Evolutionary conservation across 2,888 invertebrate species (phyloP).

Genomic region (Apodemia mormo): DNA sequence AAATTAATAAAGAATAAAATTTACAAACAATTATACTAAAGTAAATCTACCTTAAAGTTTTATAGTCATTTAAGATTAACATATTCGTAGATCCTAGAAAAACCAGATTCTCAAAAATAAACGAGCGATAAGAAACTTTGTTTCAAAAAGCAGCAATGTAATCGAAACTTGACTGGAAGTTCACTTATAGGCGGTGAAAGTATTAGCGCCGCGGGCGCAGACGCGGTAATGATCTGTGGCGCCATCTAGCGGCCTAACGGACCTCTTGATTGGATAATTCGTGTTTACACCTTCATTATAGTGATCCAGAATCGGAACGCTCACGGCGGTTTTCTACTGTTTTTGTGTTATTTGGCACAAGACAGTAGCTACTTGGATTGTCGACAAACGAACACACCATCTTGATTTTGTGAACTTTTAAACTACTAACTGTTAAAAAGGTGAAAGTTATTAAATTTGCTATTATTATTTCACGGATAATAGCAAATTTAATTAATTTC

Average conservation of each 20-base stretch:
- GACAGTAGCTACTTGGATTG: conserved; percentile 6
- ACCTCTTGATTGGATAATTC: conserved; percentile 67
- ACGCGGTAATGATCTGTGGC: conserved; percentile 62
- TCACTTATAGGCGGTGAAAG: conserved; percentile 31
- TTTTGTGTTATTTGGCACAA: conserved; percentile 24
- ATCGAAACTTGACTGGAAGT: conserved; percentile 3
- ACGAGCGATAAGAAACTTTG: too few species aligned
- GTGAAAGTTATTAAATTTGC: too few species aligned
- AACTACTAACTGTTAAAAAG: not conserved
- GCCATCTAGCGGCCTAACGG: conserved; percentile 67
- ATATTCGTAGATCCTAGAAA: too few species aligned
- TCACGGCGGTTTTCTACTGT: conserved; percentile 31
- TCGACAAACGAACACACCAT: not conserved
- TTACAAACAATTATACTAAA: too few species aligned
- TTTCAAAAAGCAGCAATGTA: conserved; percentile 42
- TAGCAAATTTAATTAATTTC: too few species aligned
- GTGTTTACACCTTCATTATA: conserved; percentile 65
- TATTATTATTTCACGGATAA: too few species aligned
- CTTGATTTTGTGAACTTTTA: not conserved
- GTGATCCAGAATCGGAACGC: conserved; percentile 33
- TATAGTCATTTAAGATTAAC: too few species aligned
- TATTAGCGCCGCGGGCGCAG: conserved; percentile 48
- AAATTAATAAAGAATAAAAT: too few species aligned
- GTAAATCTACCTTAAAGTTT: too few species aligned
- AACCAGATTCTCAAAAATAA: too few species aligned